Evolutionary conservation across 1,140 invertebrate species (phyloP).

Genomic region (Ridgeia piscesae): DNA sequence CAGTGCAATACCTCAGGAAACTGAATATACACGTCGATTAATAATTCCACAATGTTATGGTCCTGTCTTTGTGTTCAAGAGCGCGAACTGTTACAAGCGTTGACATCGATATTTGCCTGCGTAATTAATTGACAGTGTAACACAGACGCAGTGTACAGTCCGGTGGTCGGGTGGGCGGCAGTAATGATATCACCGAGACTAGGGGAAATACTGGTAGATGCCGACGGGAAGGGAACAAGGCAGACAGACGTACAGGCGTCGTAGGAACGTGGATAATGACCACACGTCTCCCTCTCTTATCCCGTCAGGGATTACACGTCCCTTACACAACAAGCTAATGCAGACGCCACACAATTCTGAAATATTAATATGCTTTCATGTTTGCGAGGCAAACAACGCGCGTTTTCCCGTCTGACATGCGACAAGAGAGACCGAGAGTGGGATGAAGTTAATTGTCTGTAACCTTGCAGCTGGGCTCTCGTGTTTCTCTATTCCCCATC

Average conservation of each 20-base stretch:
- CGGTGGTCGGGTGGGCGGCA: background rate
- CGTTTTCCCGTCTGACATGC: background rate
- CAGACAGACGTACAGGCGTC: background rate
- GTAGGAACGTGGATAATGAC: background rate
- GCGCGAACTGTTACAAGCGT: background rate
- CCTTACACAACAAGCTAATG: background rate
- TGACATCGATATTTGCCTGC: background rate
- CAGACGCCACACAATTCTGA: background rate
- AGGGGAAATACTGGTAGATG: background rate
- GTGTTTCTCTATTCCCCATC: too few relatives aligned
- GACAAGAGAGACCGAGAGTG: background rate
- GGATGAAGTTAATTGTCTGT: background rate
- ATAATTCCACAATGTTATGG: background rate
- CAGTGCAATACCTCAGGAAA: background rate
- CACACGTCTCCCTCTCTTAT: background rate
- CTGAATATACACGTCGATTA: background rate
- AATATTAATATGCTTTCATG: conserved; percentile 1
- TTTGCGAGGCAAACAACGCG: background rate
- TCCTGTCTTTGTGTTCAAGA: background rate
- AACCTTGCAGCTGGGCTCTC: background rate
- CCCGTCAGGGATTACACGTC: too few relatives aligned
- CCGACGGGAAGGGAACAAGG: background rate
- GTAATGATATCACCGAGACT: background rate
- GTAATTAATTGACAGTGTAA: background rate
- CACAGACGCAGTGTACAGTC: background rate